These are phyloP conservation scores for Cryptus viduatorius DNA, from an alignment of 2,888 invertebrate genomes.

Conservation along the genomic window DNA sequence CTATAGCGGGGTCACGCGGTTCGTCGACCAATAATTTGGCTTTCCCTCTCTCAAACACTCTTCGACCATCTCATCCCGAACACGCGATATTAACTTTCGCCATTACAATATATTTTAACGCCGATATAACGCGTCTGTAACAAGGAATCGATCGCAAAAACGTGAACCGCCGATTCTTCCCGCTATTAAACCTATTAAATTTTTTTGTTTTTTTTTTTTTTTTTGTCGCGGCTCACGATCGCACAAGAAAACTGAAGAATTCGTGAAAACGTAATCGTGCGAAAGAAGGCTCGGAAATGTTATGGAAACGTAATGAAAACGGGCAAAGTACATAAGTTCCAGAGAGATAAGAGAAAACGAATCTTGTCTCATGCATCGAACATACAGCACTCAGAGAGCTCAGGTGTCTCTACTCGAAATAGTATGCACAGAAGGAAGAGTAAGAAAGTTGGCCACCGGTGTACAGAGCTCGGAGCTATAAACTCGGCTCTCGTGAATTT, in stretches of 20 bases:
- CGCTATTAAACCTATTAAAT: not conserved
- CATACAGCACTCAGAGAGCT: conserved; percentile 10
- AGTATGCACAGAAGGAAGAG: conserved; percentile 39
- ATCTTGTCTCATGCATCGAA: conserved; percentile 48
- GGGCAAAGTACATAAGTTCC: not conserved
- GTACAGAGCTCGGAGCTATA: conserved; percentile 3
- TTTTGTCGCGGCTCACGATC: not conserved
- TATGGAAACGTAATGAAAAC: not conserved
- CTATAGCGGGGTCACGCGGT: conserved; percentile 64
- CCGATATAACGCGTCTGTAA: conserved; percentile 26
- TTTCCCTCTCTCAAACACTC: conserved; percentile 14
- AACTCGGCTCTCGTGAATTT: conserved; percentile 44
- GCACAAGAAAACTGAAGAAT: not conserved
- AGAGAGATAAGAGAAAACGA: not conserved
- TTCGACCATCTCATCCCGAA: conserved; percentile 33
- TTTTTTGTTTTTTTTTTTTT: not conserved
- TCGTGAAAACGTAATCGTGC: not conserved
- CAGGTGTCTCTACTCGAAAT: conserved; percentile 36
- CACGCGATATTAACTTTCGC: conserved; percentile 63
- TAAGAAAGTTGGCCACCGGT: conserved; percentile 49
- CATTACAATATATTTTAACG: conserved; percentile 64
- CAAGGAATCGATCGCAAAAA: conserved; percentile 49
- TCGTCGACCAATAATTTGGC: conserved; percentile 67
- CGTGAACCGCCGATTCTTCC: conserved; percentile 8
- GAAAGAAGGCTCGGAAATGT: not conserved